Conservation (phyloP, 2,888 invertebrate genomes). For the Diabrotica balteata region DNA sequence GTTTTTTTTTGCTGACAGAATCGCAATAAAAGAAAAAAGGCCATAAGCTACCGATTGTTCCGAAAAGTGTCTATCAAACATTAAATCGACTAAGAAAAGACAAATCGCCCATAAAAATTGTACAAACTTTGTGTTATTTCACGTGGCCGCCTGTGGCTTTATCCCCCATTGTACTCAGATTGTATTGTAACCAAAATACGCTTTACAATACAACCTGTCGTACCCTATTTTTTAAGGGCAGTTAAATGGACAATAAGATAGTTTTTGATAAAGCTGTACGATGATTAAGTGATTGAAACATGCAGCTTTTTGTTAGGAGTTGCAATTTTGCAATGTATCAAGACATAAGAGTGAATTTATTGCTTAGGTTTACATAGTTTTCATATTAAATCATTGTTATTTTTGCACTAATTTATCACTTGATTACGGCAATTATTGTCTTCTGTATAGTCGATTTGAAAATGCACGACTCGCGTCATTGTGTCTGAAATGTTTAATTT, state of each 20-base stretch:
- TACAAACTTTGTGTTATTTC: slow-evolving; percentile 45
- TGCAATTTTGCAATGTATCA: too few species aligned
- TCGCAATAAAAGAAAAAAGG: slow-evolving; percentile 23
- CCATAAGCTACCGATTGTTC: slow-evolving; percentile 42
- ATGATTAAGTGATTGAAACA: neutral
- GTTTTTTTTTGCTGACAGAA: slow-evolving; percentile 5
- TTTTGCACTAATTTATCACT: too few species aligned
- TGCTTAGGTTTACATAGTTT: too few species aligned
- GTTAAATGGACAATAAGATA: slow-evolving; percentile 4
- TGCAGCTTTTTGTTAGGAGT: too few species aligned
- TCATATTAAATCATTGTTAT: too few species aligned
- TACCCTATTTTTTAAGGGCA: slow-evolving; percentile 8
- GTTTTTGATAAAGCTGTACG: neutral
- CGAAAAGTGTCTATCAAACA: slow-evolving; percentile 48
- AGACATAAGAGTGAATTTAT: too few species aligned
- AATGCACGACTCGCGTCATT: too few species aligned
- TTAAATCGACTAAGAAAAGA: slow-evolving; percentile 48
- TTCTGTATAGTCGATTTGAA: too few species aligned
- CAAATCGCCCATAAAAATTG: slow-evolving; percentile 49
- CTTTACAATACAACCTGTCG: slow-evolving; percentile 12
- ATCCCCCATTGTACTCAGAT: slow-evolving; percentile 1
- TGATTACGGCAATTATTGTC: too few species aligned
- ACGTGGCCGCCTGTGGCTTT: slow-evolving; percentile 25
- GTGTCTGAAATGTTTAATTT: too few species aligned
- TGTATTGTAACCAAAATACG: slow-evolving; percentile 5